Evolutionary conservation across 2,888 invertebrate species (phyloP), one percentile per base, ranked within the genome.

Genomic region (Gandaritis pyraliata): DNA sequence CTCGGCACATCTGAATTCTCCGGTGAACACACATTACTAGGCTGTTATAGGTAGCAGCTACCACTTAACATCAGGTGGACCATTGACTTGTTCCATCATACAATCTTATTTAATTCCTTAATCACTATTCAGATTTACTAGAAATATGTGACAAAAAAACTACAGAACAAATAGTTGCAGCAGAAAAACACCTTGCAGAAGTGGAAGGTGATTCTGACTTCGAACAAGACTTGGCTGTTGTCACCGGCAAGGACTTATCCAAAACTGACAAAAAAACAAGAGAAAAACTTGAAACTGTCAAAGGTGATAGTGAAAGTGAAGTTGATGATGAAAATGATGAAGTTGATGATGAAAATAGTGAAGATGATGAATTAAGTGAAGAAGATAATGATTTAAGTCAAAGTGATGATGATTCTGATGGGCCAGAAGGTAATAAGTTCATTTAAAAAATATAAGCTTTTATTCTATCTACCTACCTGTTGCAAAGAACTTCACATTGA

Each of bases 131-230:
- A 94, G 95, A 95, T 93, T 87, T 95, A 73, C 88, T 96, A 73
- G 96, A 96, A 87, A 93, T 96, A 59, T 96, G 96, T 82, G 95
- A 96, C 74, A 90, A 93, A 62, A 93, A 95, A 56, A 94, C 94
- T 63, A 92, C 95, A 72, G 93, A 94, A 77, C 90, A 93, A 70
- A 93, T 94, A 48, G 93, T 93, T 1, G 93, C 93, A 58, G 93
- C 94, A 12, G 94, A 95, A 74, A 93, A 94, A 72, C 94, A 94
- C 77, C 80, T 95, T 33, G 89, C 93, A 41, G 93, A 94, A 78
- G 92, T 93, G 4, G 93, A 93, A 68, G 91, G 86, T 0, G 93
- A 93, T 61, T 91, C 90, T 50, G 95, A 95, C 75, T 94, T 95
- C 80, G 95, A 94, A 59, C 93, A 94, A 73, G 94, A 95, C 74